Evolutionary conservation across 2,888 invertebrate genomes (phyloP), one percentile per base, ranked within the genome.

Genomic region (Idaea dimidiata): DNA sequence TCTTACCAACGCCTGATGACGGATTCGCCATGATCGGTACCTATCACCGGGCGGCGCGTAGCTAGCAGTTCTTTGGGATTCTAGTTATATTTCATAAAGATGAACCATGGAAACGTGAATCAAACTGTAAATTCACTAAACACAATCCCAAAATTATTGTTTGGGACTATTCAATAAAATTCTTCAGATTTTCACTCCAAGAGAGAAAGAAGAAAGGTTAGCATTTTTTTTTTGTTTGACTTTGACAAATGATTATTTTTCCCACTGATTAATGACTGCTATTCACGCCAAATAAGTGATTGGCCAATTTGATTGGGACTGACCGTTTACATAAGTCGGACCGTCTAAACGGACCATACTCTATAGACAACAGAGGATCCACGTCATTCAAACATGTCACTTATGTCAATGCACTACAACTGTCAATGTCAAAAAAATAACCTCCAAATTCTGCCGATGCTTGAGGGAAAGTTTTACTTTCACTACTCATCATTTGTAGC

Each of bases 1-100:
- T 43, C 96, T 95, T 94, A 96, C 97, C 97, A 94, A 97, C 97
- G 96, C 96, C 96, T 96, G 96, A 95, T 94, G 95, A 95, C 93
- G 95, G 96, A 93, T 96, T 96, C 96, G 97, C 97, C 97, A 97
- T 97, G 94, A 95, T 94, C 91, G 86, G 82, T 86, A 43, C 43
- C 43, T 43, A 86, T 84, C 88, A 89, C 92, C 92, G 91, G 91
- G 86, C 92, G 91, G 91, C 86, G 86, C 86, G 86, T 82, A 86
- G 24, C 86, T 83, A 85, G 76, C 78, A 73, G 43, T 43, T 43
- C 43, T 43, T 43, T 43, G 43, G 43, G 10, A 43, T 43, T 43
- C 43, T 43, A 43, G 43, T 43, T 43, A 43, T 43, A 43, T 43
- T 70, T 63, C 59, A 73, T 75, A 74, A 74, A 75, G 74, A 74